Conservation (phyloP, 2,888 invertebrate genomes). For the Protophormia terraenovae region DNA sequence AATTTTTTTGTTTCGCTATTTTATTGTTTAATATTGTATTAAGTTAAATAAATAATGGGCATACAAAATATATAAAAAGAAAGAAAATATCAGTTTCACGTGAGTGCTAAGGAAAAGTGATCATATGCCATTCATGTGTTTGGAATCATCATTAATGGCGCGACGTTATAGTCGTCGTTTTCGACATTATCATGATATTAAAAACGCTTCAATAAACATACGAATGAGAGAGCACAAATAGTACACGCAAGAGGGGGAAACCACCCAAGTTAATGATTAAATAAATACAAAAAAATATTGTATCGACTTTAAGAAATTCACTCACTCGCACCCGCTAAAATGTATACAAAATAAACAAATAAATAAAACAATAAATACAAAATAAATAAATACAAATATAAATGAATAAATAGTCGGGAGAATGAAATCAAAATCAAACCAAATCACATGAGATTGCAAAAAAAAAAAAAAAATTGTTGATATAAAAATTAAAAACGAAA, state of each 20-base stretch:
- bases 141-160: neutral
- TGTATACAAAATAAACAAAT: neutral
- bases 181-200: neutral
- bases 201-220: neutral
- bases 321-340: neutral
- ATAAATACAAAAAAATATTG: neutral
- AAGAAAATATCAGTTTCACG: constrained; percentile 40
- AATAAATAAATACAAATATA: neutral
- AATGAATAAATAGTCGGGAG: neutral
- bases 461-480: neutral
- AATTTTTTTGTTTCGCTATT: neutral
- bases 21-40: neutral
- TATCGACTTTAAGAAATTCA: neutral
- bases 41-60: neutral
- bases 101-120: constrained; percentile 33
- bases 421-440: neutral
- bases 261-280: constrained; percentile 17
- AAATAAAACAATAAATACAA: neutral
- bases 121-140: constrained; percentile 37
- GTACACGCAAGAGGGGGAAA: neutral
- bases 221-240: neutral
- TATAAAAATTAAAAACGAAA: neutral
- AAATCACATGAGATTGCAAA: constrained; percentile 40
- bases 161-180: neutral
- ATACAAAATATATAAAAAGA: neutral